These are phyloP conservation scores for Rhopalosiphum nymphaeae DNA, from an alignment of 2,888 invertebrate species.

Conservation along the genomic window DNA sequence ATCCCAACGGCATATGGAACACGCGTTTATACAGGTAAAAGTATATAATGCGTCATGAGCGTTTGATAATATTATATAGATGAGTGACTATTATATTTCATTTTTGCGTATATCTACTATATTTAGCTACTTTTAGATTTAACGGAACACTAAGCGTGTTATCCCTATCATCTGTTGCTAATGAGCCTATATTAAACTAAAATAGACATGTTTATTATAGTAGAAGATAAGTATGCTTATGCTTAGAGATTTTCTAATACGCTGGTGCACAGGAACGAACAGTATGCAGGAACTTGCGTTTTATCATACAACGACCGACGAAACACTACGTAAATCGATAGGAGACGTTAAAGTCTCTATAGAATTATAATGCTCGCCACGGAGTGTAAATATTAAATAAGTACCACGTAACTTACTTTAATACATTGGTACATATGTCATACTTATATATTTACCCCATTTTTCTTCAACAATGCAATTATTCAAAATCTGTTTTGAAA, in stretches of 20 bases:
- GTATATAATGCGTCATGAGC: neutral
- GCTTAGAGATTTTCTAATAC: neutral
- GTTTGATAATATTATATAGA: conserved; percentile 2
- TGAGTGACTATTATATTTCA: conserved; percentile 51
- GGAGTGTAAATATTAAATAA: neutral
- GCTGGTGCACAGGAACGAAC: neutral
- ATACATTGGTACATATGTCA: neutral
- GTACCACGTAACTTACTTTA: neutral
- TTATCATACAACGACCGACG: neutral
- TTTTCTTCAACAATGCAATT: neutral
- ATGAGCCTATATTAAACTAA: neutral
- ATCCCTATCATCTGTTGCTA: conserved; percentile 33
- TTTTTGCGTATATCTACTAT: neutral
- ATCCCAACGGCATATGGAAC: conserved; percentile 51
- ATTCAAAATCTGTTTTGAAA: neutral
- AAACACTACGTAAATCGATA: neutral
- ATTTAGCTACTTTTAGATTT: conserved; percentile 21
- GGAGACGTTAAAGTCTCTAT: neutral
- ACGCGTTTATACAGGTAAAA: neutral
- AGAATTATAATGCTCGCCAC: neutral
- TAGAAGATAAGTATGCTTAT: neutral
- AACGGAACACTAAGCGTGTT: neutral
- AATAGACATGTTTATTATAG: neutral
- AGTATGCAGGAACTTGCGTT: neutral
- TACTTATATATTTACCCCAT: neutral